These are phyloP conservation scores for Cryptus viduatorius DNA, from an alignment of 2,888 invertebrate species.

Conservation along the genomic window DNA sequence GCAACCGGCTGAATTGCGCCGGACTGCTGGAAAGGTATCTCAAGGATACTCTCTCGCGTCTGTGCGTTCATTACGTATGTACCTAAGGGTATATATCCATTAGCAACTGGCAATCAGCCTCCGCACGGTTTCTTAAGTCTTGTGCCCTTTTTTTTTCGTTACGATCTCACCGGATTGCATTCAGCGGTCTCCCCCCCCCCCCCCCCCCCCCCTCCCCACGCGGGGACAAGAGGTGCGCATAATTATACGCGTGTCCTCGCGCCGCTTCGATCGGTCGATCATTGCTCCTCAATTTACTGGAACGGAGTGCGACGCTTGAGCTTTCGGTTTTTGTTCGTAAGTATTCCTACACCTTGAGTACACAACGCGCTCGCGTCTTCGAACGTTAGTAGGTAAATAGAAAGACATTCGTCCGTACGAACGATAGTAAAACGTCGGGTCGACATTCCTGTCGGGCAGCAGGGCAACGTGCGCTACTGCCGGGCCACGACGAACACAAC, in stretches of 20 bases:
- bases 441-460: constrained; percentile 70
- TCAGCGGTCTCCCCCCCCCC: background rate
- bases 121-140: constrained; percentile 56
- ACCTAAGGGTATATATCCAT: constrained; percentile 63
- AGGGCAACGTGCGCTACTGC: constrained; percentile 55
- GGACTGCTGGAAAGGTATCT: constrained; percentile 64
- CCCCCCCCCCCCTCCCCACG: background rate
- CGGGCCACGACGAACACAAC: constrained; percentile 28
- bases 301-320: background rate
- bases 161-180: background rate
- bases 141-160: constrained; percentile 31
- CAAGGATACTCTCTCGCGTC: constrained; percentile 64
- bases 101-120: constrained; percentile 62
- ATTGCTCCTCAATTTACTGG: background rate
- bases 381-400: background rate
- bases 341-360: background rate
- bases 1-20: constrained; percentile 46
- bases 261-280: background rate
- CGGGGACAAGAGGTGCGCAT: background rate
- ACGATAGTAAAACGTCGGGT: constrained; percentile 62
- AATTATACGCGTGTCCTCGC: background rate
- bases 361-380: no score
- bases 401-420: constrained; percentile 11
- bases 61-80: constrained; percentile 64
- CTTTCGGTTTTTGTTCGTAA: background rate